phyloP scores from a whole-genome alignment of 1,140 invertebrate species.

The Potamilus streckersoni region DNA sequence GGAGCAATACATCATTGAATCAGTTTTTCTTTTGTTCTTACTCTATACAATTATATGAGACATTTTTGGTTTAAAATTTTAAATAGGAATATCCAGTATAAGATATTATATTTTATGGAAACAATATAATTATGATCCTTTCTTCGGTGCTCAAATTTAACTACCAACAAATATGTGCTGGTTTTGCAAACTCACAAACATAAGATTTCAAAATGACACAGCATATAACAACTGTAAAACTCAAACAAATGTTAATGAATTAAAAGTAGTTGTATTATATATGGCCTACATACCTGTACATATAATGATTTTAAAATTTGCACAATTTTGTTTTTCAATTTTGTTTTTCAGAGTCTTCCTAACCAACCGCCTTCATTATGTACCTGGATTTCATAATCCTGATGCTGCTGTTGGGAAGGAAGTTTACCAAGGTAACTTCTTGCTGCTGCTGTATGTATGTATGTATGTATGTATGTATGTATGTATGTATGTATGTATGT shows the following conservation, averaged over 20 bases:
- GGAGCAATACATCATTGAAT: no score
- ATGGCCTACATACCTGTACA: not conserved
- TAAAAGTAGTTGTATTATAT: not conserved
- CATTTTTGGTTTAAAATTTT: no score
- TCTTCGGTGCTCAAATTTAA: no score
- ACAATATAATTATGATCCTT: no score
- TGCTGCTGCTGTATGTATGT: not conserved
- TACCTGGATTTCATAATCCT: slow-evolving; percentile 57
- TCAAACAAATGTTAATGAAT: not conserved
- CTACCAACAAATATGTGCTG: no score
- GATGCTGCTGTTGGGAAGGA: slow-evolving; percentile 53
- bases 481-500: not conserved
- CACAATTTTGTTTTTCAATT: slow-evolving; percentile 29
- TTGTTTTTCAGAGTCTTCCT: slow-evolving; percentile 55
- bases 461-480: not conserved
- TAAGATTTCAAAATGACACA: not conserved
- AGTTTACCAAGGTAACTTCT: slow-evolving; percentile 46
- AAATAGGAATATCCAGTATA: no score
- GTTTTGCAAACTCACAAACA: not conserved
- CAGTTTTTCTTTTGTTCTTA: no score
- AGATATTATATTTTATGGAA: no score
- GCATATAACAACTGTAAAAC: not conserved
- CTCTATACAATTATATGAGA: no score
- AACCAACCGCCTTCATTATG: slow-evolving; percentile 56
- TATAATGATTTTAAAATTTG: not conserved